phyloP scores from a whole-genome alignment of 2,113 vertebrate species.

The Paralichthys olivaceus region DNA sequence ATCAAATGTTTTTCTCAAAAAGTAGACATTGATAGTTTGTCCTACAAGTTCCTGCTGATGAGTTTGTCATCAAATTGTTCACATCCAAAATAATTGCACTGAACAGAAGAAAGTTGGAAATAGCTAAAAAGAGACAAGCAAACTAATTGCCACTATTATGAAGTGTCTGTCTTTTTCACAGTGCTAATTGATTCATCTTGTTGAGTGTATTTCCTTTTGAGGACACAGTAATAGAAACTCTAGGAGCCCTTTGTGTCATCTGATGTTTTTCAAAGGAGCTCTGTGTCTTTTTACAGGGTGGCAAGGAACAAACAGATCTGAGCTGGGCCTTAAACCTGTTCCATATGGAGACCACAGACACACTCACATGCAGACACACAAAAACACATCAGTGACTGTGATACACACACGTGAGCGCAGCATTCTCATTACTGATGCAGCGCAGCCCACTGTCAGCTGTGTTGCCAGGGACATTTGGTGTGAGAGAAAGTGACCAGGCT shows the following conservation, averaged over 20 bases:
- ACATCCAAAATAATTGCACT: slow-evolving; percentile 41
- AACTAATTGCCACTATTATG: slow-evolving; percentile 42
- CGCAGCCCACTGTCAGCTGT: slow-evolving; percentile 64
- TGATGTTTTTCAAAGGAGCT: slow-evolving; percentile 25
- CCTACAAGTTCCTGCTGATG: not conserved
- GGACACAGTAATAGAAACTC: slow-evolving; percentile 8
- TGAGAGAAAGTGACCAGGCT: slow-evolving; percentile 69
- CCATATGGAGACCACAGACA: slow-evolving; percentile 37
- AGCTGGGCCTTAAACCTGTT: slow-evolving; percentile 43
- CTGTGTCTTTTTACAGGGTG: slow-evolving; percentile 19
- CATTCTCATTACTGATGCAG: slow-evolving; percentile 68
- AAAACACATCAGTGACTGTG: slow-evolving; percentile 25
- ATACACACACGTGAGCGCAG: slow-evolving; percentile 23
- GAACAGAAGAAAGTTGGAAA: slow-evolving; percentile 42
- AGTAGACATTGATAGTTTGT: not conserved
- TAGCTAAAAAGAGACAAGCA: slow-evolving; percentile 32
- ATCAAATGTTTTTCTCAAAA: slow-evolving; percentile 13
- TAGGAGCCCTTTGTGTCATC: slow-evolving; percentile 14
- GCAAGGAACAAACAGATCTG: slow-evolving; percentile 34
- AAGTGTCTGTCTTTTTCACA: slow-evolving; percentile 37
- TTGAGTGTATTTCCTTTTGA: slow-evolving; percentile 31
- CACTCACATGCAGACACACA: slow-evolving; percentile 5
- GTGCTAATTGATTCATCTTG: slow-evolving; percentile 45
- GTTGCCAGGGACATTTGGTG: slow-evolving; percentile 79
- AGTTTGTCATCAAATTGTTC: slow-evolving; percentile 24